Conservation (phyloP, 2,797 vertebrate species). For the Cynopterus sphinx region DNA sequence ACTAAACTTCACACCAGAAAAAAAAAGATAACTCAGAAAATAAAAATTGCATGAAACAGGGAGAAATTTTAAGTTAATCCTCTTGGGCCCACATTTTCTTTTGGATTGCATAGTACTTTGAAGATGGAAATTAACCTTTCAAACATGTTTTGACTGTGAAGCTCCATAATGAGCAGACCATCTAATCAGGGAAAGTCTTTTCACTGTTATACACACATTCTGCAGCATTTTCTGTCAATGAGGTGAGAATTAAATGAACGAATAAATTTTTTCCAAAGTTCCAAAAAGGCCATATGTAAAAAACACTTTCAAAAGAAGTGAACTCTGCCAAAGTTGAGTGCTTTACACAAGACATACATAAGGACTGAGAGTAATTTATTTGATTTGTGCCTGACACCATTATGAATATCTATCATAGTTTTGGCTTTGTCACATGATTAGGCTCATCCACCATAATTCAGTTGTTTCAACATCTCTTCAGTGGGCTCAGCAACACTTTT, state of each 20-base stretch:
- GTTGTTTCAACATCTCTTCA: background rate
- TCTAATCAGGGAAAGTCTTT: background rate
- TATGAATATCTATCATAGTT: background rate
- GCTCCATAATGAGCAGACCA: background rate
- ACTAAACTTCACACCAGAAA: background rate
- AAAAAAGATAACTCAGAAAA: background rate
- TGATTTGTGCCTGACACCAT: background rate
- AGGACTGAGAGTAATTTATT: background rate
- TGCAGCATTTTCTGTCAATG: background rate
- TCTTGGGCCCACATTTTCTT: background rate
- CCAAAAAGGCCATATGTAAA: background rate
- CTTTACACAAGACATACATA: background rate
- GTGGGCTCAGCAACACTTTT: background rate
- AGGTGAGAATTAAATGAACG: background rate
- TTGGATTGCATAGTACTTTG: background rate
- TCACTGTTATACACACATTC: background rate
- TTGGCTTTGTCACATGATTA: background rate
- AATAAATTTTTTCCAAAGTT: background rate
- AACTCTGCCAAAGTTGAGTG: background rate
- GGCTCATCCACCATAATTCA: background rate
- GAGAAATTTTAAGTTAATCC: background rate
- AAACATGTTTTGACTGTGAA: background rate
- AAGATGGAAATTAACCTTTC: constrained; percentile 7
- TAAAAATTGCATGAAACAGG: background rate
- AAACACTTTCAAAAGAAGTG: background rate